Evolutionary conservation across 2,888 invertebrate genomes (phyloP).

Genomic region (Euproctis similis): DNA sequence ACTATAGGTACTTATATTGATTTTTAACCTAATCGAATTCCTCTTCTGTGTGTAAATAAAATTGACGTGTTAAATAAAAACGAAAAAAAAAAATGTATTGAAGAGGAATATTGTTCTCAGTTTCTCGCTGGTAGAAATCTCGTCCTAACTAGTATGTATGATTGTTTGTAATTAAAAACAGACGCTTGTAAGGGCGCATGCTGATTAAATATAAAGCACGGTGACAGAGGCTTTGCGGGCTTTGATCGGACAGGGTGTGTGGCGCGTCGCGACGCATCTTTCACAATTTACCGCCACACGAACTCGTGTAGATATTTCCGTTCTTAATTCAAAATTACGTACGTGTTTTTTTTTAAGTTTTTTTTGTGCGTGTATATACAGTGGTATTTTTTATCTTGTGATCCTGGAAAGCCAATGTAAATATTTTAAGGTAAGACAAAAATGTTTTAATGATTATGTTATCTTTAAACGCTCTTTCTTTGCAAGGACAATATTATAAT

Average conservation of each 20-base stretch:
- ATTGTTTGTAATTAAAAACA: constrained; percentile 59
- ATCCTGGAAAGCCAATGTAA: constrained; percentile 20
- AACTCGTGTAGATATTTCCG: constrained; percentile 1
- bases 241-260: constrained; percentile 30
- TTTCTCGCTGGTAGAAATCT: constrained; percentile 62
- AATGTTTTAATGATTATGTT: constrained; percentile 5
- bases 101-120: too few relatives aligned
- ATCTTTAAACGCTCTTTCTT: too few relatives aligned
- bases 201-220: constrained; percentile 49
- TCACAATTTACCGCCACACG: constrained; percentile 11
- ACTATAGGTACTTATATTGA: too few relatives aligned
- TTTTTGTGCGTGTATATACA: constrained; percentile 11
- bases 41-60: too few relatives aligned
- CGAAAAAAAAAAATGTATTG: too few relatives aligned
- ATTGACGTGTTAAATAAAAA: too few relatives aligned
- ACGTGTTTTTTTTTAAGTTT: neutral
- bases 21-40: too few relatives aligned
- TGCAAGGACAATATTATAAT: too few relatives aligned
- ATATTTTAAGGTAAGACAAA: constrained; percentile 28
- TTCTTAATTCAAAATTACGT: neutral
- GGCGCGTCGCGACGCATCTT: constrained; percentile 35
- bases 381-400: constrained; percentile 21
- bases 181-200: constrained; percentile 46
- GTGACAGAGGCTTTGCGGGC: constrained; percentile 42
- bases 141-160: constrained; percentile 60